These are phyloP conservation scores for Drosophila eohydei DNA, from an alignment of 2,888 invertebrate genomes.

Conservation along the genomic window DNA sequence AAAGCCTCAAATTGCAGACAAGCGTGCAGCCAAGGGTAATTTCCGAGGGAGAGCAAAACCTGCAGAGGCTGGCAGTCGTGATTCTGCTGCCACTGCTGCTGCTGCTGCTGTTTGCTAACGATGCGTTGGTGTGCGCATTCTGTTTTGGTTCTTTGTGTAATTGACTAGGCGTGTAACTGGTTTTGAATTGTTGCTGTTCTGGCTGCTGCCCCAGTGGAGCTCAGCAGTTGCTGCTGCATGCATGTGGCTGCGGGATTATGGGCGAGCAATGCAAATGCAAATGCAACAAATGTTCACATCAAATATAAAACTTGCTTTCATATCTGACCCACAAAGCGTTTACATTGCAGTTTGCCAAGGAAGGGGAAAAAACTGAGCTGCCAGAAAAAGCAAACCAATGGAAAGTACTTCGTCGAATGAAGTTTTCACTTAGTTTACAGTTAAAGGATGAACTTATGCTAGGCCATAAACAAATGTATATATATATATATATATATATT, in stretches of 20 bases:
- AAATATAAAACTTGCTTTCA: conserved; percentile 47
- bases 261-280: conserved; percentile 37
- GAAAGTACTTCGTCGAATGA: conserved; percentile 36
- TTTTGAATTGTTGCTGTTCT: conserved; percentile 61
- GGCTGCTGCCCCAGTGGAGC: conserved; percentile 29
- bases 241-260: conserved; percentile 42
- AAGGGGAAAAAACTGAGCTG: conserved; percentile 5
- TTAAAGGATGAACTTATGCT: conserved; percentile 44
- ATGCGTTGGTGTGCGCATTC: conserved; percentile 65
- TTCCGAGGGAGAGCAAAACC: conserved; percentile 6
- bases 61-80: conserved; percentile 5
- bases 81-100: conserved; percentile 21
- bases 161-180: conserved; percentile 77
- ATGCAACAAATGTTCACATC: conserved; percentile 37
- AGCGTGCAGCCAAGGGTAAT: conserved; percentile 36
- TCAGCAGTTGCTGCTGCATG: conserved; percentile 22
- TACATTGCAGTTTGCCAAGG: conserved; percentile 1
- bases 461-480: not conserved
- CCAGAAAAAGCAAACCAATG: conserved; percentile 38
- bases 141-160: conserved; percentile 66
- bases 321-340: conserved; percentile 57
- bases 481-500: not conserved
- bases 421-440: conserved; percentile 41
- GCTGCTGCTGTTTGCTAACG: conserved; percentile 42
- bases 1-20: conserved; percentile 74